These are phyloP conservation scores for Cyclopterus lumpus DNA, from an alignment of 2,797 vertebrate species.

Conservation along the genomic window DNA sequence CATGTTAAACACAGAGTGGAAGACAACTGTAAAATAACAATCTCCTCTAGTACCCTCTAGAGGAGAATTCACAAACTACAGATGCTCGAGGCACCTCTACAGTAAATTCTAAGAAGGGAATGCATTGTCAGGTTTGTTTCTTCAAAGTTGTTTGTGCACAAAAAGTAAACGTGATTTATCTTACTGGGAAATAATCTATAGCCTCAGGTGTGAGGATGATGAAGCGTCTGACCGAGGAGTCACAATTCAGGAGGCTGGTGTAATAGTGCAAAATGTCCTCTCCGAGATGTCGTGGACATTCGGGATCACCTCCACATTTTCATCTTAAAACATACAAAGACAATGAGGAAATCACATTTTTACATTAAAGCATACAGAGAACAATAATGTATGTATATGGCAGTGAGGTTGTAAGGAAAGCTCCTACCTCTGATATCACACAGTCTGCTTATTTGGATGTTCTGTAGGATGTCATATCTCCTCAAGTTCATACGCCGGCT, in stretches of 20 bases:
- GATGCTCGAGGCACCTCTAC: not conserved
- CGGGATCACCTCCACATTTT: slow-evolving; percentile 91
- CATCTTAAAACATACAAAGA: slow-evolving; percentile 81
- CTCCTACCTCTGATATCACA: slow-evolving; percentile 88
- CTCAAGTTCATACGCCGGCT: slow-evolving; percentile 73
- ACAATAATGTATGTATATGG: not conserved
- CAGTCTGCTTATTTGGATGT: slow-evolving; percentile 89
- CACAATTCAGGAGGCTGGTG: slow-evolving; percentile 86
- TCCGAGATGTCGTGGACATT: slow-evolving; percentile 86
- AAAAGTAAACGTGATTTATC: slow-evolving; percentile 50
- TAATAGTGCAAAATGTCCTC: slow-evolving; percentile 89
- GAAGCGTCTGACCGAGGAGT: slow-evolving; percentile 83
- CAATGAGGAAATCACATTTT: slow-evolving; percentile 1
- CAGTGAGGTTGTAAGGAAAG: not conserved
- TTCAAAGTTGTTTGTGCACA: not conserved
- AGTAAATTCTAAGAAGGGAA: not conserved
- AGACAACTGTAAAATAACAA: slow-evolving; percentile 32
- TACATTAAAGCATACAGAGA: not conserved
- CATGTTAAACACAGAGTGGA: slow-evolving; percentile 31
- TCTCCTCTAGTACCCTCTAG: slow-evolving; percentile 78
- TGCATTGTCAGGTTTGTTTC: not conserved
- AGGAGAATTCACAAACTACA: slow-evolving; percentile 71
- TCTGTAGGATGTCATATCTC: slow-evolving; percentile 85
- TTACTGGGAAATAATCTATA: slow-evolving; percentile 90
- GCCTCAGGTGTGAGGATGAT: slow-evolving; percentile 93